Percentiles rank a stretch among this genome's conserved stretches.
These are phyloP conservation scores for Liasis olivaceus DNA, from an alignment of 2,797 vertebrate species.

Conservation along the genomic window DNA sequence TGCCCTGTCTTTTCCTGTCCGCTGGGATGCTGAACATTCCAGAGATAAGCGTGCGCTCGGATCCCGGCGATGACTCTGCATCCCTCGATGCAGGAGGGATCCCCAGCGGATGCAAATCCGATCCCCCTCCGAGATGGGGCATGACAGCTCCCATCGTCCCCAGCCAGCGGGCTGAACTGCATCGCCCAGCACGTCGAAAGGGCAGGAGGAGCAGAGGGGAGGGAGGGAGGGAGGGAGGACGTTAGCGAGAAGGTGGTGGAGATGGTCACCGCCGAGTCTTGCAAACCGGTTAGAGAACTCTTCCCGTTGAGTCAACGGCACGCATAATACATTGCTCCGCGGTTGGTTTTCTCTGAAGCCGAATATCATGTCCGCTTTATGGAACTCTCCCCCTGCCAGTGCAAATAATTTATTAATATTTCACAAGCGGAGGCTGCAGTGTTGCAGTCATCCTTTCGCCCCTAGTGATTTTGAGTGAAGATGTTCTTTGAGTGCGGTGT, in stretches of 20 bases:
- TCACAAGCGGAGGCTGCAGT: neutral
- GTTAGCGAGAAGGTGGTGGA: neutral
- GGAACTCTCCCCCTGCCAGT: too few species aligned
- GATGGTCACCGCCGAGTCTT: neutral
- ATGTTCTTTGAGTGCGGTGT: neutral
- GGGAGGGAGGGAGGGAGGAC: neutral
- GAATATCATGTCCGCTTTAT: neutral
- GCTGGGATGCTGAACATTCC: constrained; percentile 25
- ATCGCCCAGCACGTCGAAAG: neutral
- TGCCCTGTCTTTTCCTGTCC: constrained; percentile 19
- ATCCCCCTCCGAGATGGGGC: neutral
- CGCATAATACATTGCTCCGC: neutral
- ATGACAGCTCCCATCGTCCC: neutral
- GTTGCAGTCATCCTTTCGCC: neutral
- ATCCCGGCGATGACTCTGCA: neutral
- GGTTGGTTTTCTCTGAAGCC: neutral
- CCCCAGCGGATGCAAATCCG: neutral
- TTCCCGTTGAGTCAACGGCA: neutral
- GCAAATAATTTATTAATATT: neutral
- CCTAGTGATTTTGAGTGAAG: neutral
- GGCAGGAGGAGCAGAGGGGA: neutral
- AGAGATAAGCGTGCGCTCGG: neutral
- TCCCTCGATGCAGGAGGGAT: neutral
- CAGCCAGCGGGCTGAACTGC: neutral
- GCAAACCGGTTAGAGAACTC: neutral